Conservation (phyloP, 2,797 vertebrate species). For the Cirrhinus molitorella region DNA sequence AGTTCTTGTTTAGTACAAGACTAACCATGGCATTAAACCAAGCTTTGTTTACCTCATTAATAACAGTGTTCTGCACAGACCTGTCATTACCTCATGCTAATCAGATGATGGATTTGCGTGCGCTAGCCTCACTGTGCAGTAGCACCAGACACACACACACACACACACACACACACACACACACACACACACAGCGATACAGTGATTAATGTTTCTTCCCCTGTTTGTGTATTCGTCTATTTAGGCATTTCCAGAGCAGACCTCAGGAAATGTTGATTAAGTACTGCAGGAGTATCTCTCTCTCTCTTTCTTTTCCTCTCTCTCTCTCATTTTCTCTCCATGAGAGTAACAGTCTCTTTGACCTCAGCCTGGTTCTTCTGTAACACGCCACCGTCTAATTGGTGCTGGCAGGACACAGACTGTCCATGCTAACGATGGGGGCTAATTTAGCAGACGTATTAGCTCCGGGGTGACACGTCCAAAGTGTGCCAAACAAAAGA, state of each 20-base stretch:
- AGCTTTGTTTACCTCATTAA: slow-evolving; percentile 38
- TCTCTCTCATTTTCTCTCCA: slow-evolving; percentile 30
- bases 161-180: slow-evolving; percentile 14
- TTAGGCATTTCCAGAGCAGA: slow-evolving; percentile 58
- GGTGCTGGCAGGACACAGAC: slow-evolving; percentile 71
- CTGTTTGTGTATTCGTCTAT: slow-evolving; percentile 54
- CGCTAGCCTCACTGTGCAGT: slow-evolving; percentile 12
- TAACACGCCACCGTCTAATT: slow-evolving; percentile 72
- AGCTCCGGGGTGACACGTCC: slow-evolving; percentile 69
- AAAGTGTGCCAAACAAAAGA: slow-evolving; percentile 67
- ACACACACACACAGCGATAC: background rate
- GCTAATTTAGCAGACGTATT: slow-evolving; percentile 77
- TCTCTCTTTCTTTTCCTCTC: slow-evolving; percentile 32
- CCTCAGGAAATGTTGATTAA: slow-evolving; percentile 67
- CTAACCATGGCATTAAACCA: slow-evolving; percentile 32
- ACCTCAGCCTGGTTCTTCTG: slow-evolving; percentile 69
- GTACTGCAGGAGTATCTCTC: slow-evolving; percentile 58
- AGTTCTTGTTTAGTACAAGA: slow-evolving; percentile 5
- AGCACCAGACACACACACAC: background rate
- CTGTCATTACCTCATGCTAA: slow-evolving; percentile 48
- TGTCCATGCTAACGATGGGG: slow-evolving; percentile 69
- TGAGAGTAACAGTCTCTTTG: slow-evolving; percentile 69
- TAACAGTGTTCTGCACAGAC: slow-evolving; percentile 32
- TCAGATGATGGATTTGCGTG: slow-evolving; percentile 47
- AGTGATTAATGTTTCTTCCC: slow-evolving; percentile 50